Evolutionary conservation across 2,888 invertebrate genomes (phyloP).

Genomic region (Campoplex nolae): DNA sequence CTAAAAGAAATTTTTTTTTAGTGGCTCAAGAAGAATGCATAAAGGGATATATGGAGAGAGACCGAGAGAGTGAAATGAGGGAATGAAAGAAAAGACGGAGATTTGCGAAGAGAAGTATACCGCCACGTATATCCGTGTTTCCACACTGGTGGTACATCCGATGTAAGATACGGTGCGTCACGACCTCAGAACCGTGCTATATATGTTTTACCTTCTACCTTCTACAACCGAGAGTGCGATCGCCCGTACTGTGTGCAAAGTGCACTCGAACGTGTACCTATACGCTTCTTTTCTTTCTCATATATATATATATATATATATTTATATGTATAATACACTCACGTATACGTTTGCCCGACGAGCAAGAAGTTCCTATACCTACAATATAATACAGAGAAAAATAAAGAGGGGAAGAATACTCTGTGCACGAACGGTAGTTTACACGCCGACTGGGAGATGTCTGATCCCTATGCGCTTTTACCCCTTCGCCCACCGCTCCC

Average conservation of each 20-base stretch:
- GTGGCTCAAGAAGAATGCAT: constrained; percentile 24
- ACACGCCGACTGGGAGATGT: constrained; percentile 64
- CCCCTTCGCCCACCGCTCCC: constrained; percentile 54
- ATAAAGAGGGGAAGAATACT: constrained; percentile 46
- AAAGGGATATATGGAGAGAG: constrained; percentile 9
- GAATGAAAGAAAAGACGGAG: constrained; percentile 57
- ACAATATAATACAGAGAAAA: constrained; percentile 42
- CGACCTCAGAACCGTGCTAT: constrained; percentile 81
- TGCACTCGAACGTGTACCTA: constrained; percentile 76
- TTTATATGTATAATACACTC: constrained; percentile 11
- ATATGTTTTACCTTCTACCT: constrained; percentile 71
- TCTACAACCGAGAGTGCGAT: constrained; percentile 51
- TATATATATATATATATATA: constrained; percentile 12
- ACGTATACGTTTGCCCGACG: neutral
- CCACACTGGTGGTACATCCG: constrained; percentile 84
- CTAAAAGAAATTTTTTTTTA: constrained; percentile 21
- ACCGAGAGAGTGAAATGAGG: constrained; percentile 48
- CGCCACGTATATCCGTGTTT: constrained; percentile 83
- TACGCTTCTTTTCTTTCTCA: constrained; percentile 31
- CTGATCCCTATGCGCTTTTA: constrained; percentile 64
- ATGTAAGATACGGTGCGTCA: constrained; percentile 84
- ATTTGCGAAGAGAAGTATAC: constrained; percentile 59
- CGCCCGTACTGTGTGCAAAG: constrained; percentile 77
- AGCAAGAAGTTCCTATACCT: constrained; percentile 48
- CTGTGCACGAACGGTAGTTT: constrained; percentile 67